A percentile compares a stretch with the other conserved stretches of the same genome.
phyloP scores from a whole-genome alignment of 2,113 vertebrate genomes.

The Grammomys dolichurus region DNA sequence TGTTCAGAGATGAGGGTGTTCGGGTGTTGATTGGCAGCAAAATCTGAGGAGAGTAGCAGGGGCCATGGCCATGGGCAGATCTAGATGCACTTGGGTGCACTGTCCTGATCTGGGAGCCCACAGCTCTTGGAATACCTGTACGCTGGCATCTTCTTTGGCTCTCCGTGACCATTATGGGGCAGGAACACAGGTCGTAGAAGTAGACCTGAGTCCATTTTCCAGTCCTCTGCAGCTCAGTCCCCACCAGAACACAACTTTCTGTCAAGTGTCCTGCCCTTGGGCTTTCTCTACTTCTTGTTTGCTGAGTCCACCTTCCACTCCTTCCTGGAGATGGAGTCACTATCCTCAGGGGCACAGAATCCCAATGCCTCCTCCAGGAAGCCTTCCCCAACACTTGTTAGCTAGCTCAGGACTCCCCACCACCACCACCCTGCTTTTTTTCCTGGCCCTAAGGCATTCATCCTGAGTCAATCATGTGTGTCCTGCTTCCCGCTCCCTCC shows the following conservation, averaged over 20 bases:
- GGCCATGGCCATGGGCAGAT: not conserved
- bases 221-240: not conserved
- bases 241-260: constrained; percentile 29
- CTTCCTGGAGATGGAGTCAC: not conserved
- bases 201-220: not conserved
- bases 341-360: constrained; percentile 30
- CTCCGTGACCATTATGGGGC: not conserved
- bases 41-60: constrained; percentile 23
- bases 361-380: constrained; percentile 56
- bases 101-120: constrained; percentile 2
- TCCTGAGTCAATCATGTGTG: constrained; percentile 31
- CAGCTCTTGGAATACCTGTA: not conserved
- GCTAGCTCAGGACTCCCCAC: not conserved
- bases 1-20: not conserved
- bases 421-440: not conserved
- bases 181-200: not conserved
- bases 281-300: not conserved
- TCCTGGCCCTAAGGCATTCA: not conserved
- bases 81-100: not conserved
- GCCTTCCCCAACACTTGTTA: constrained; percentile 8
- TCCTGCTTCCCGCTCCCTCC: constrained; percentile 25
- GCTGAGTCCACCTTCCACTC: not conserved
- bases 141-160: not conserved
- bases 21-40: constrained; percentile 15
- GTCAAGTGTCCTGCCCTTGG: constrained; percentile 29